Conservation (phyloP, 2,888 invertebrate genomes). For the Junonia oenone region DNA sequence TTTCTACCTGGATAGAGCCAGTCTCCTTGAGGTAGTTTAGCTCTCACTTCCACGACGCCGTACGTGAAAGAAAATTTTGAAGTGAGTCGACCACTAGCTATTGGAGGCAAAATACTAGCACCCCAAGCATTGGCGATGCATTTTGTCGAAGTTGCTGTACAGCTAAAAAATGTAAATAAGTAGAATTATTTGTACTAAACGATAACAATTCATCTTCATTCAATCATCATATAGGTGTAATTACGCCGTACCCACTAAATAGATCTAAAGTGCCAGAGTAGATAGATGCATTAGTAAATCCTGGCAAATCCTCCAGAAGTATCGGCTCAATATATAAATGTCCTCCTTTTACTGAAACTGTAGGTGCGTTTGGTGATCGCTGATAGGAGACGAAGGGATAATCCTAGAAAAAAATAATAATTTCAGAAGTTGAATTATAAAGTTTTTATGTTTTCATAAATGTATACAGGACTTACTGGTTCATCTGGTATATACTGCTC, state of each 20-base stretch:
- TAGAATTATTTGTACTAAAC: too few relatives aligned
- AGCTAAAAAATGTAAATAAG: too few relatives aligned
- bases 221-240: slow-evolving; percentile 53
- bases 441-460: too few relatives aligned
- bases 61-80: too few relatives aligned
- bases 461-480: slow-evolving; percentile 54
- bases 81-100: too few relatives aligned
- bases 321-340: slow-evolving; percentile 46
- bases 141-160: too few relatives aligned
- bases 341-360: slow-evolving; percentile 42
- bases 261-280: slow-evolving; percentile 47
- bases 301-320: slow-evolving; percentile 44
- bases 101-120: slow-evolving; percentile 83
- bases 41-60: too few relatives aligned
- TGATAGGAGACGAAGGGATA: slow-evolving; percentile 61
- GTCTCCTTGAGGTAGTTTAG: too few relatives aligned
- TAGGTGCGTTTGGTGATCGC: slow-evolving; percentile 36
- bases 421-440: too few relatives aligned
- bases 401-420: slow-evolving; percentile 43
- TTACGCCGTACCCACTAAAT: slow-evolving; percentile 44
- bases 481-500: too few relatives aligned
- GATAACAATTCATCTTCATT: too few relatives aligned
- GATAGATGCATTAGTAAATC: slow-evolving; percentile 44
- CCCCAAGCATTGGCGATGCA: slow-evolving; percentile 30
- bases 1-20: slow-evolving; percentile 78